Evolutionary conservation across 2,888 invertebrate species (phyloP).

Genomic region (Anthoptus insignis): DNA sequence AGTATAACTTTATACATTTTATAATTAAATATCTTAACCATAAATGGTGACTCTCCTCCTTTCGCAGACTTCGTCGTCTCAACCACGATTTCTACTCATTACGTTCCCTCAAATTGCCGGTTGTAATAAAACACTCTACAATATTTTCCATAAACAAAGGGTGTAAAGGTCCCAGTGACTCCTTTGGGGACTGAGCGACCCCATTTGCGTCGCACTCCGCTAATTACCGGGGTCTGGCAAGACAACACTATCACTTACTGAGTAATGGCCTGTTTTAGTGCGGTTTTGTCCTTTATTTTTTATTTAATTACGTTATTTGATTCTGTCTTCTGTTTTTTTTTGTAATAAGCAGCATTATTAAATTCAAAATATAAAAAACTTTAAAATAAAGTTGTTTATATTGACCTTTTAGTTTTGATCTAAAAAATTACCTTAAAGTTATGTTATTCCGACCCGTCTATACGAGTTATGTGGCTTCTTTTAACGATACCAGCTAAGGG

Average conservation of each 20-base stretch:
- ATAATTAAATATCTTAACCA: no score
- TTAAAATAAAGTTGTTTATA: no score
- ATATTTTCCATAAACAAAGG: constrained; percentile 31
- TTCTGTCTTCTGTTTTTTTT: no score
- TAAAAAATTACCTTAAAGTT: no score
- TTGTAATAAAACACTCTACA: constrained; percentile 30
- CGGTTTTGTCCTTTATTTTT: not conserved
- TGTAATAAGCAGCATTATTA: no score
- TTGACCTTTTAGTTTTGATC: no score
- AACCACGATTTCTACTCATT: constrained; percentile 7
- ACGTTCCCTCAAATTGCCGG: constrained; percentile 5
- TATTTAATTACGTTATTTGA: not conserved
- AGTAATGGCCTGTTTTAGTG: not conserved
- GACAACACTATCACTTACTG: constrained; percentile 12
- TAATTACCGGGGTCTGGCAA: constrained; percentile 24
- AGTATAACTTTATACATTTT: no score
- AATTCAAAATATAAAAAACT: no score
- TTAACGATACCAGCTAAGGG: no score
- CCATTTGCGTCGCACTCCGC: constrained; percentile 31
- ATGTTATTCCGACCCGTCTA: no score
- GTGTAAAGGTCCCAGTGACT: constrained; percentile 23
- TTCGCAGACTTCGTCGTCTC: not conserved
- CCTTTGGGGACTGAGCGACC: constrained; percentile 23
- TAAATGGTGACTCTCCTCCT: no score
- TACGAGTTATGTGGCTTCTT: no score